These are phyloP conservation scores for Dynastes maya DNA, from an alignment of 2,888 invertebrate species.

Conservation along the genomic window DNA sequence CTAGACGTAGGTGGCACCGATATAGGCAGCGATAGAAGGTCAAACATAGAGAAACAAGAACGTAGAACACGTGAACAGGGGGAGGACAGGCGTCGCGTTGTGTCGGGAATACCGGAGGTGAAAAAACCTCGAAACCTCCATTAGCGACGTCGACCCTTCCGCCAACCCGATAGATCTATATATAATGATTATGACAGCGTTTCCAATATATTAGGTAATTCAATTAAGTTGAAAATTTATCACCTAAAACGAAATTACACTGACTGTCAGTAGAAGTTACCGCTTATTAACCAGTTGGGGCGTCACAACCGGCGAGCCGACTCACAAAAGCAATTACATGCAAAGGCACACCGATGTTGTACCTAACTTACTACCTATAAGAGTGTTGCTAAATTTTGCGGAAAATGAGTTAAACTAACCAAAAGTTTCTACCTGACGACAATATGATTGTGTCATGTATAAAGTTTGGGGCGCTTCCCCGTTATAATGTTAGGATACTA, in stretches of 20 bases:
- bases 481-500: not conserved
- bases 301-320: constrained; percentile 32
- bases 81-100: not conserved
- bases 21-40: not conserved
- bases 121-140: constrained; percentile 31
- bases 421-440: constrained; percentile 51
- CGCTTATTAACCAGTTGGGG: constrained; percentile 37
- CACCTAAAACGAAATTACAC: constrained; percentile 43
- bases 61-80: not conserved
- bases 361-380: constrained; percentile 21
- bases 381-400: constrained; percentile 51
- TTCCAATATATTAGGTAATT: constrained; percentile 48
- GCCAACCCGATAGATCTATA: constrained; percentile 33
- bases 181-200: constrained; percentile 42
- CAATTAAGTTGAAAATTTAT: constrained; percentile 51
- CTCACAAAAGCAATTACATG: constrained; percentile 51
- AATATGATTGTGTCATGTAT: constrained; percentile 50
- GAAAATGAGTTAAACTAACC: constrained; percentile 53
- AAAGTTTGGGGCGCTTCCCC: constrained; percentile 30
- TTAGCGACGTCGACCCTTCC: constrained; percentile 39
- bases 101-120: not conserved
- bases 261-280: constrained; percentile 47
- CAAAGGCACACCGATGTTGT: constrained; percentile 47
- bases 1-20: constrained; percentile 1
- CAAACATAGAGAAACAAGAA: constrained; percentile 13